These are phyloP conservation scores for Sussaba pulchella DNA, from an alignment of 2,888 invertebrate genomes.

Conservation along the genomic window DNA sequence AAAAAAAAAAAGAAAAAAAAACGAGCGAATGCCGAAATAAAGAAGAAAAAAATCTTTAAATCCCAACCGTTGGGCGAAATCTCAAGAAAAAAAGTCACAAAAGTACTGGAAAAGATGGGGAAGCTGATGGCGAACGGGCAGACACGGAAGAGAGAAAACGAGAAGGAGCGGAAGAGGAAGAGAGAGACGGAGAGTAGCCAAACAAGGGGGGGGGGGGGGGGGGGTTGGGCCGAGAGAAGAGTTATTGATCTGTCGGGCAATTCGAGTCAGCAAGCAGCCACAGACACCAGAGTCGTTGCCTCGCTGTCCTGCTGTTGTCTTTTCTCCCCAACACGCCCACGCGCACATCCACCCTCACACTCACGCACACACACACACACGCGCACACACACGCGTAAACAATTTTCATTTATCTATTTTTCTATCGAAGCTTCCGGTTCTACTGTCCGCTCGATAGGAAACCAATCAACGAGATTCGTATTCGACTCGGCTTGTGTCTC, in stretches of 20 bases:
- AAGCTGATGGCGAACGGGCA: slow-evolving; percentile 15
- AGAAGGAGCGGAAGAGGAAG: slow-evolving; percentile 6
- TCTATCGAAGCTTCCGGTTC: slow-evolving; percentile 62
- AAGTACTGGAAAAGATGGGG: slow-evolving; percentile 19
- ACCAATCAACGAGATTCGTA: slow-evolving; percentile 46
- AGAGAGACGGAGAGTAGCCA: slow-evolving; percentile 12
- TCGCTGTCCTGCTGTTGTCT: slow-evolving; percentile 41
- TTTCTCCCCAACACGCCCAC: slow-evolving; percentile 8
- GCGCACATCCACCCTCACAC: slow-evolving; percentile 3
- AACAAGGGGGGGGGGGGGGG: neutral
- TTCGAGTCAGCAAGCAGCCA: slow-evolving; percentile 54
- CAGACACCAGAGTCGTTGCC: slow-evolving; percentile 52
- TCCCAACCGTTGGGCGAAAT: neutral
- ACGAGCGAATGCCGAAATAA: too few species aligned
- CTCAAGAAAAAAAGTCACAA: slow-evolving; percentile 15
- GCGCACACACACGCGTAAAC: slow-evolving; percentile 20
- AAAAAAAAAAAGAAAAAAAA: neutral
- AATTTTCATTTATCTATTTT: slow-evolving; percentile 38
- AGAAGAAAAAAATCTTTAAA: neutral
- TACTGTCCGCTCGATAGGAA: slow-evolving; percentile 55
- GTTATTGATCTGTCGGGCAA: slow-evolving; percentile 59
- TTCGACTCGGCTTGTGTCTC: slow-evolving; percentile 41
- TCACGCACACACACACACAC: slow-evolving; percentile 41
- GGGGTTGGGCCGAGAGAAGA: slow-evolving; percentile 38
- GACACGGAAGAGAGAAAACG: slow-evolving; percentile 23